Conservation (phyloP, 2,113 vertebrate genomes). For the Sclerurus mexicanus region DNA sequence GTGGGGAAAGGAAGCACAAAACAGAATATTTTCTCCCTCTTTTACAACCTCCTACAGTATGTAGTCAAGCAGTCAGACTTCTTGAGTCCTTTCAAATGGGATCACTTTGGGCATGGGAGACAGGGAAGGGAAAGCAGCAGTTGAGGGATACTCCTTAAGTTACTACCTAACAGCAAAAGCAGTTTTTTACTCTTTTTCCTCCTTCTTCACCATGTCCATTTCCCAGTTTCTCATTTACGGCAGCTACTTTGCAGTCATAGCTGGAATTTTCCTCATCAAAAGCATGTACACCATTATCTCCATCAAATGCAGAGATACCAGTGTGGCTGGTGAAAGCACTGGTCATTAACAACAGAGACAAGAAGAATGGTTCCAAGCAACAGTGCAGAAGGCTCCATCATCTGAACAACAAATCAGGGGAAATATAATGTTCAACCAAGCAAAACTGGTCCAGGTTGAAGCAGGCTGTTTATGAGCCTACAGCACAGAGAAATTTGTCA, state of each 20-base stretch:
- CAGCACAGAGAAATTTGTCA: neutral
- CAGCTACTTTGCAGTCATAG: conserved; percentile 83
- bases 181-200: neutral
- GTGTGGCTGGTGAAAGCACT: neutral
- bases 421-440: fast-evolving
- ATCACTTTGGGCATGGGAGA: neutral
- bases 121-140: neutral
- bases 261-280: conserved; percentile 81
- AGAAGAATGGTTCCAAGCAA: neutral
- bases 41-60: neutral
- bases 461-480: neutral
- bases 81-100: neutral
- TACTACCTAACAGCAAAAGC: neutral
- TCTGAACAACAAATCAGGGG: neutral
- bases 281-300: conserved; percentile 73
- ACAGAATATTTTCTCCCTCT: neutral
- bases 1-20: fast-evolving
- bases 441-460: neutral
- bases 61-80: neutral
- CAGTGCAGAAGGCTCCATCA: neutral
- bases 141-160: neutral
- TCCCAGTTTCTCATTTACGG: conserved; percentile 88
- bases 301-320: neutral
- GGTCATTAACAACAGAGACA: neutral
- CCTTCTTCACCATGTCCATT: neutral